Evolutionary conservation across 2,113 vertebrate genomes (phyloP).

Genomic region (Laticauda laticaudata): DNA sequence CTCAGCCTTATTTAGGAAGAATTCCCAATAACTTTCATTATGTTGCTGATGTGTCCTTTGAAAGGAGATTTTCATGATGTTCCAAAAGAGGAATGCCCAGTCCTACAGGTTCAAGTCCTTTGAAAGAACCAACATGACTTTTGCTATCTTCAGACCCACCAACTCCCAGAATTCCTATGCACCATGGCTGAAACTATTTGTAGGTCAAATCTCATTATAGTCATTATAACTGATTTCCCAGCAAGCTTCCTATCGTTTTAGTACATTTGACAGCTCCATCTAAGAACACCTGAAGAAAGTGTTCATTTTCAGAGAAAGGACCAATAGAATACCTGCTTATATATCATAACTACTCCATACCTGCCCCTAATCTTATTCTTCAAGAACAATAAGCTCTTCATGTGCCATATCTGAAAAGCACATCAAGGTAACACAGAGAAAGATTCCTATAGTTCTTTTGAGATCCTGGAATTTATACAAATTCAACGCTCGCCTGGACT

Average conservation of each 20-base stretch:
- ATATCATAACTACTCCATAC: neutral
- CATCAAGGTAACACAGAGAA: neutral
- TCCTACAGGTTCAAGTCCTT: neutral
- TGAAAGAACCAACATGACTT: neutral
- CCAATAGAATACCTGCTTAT: neutral
- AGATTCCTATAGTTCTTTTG: neutral
- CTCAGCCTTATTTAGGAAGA: neutral
- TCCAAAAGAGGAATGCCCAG: neutral
- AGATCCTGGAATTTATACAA: neutral
- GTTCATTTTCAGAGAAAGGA: neutral
- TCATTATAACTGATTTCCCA: neutral
- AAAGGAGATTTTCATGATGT: neutral
- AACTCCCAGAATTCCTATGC: neutral
- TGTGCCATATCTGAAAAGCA: neutral
- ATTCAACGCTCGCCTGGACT: neutral
- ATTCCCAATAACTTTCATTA: neutral
- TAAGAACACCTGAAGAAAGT: neutral
- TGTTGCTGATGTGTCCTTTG: neutral
- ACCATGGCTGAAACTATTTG: neutral
- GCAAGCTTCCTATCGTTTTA: neutral
- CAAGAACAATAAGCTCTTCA: neutral
- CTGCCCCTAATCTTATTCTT: neutral
- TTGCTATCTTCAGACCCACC: neutral
- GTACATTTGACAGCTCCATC: neutral
- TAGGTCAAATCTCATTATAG: neutral